phyloP scores from a whole-genome alignment of 2,888 invertebrate genomes.

The Drosophila quasianomalipes region DNA sequence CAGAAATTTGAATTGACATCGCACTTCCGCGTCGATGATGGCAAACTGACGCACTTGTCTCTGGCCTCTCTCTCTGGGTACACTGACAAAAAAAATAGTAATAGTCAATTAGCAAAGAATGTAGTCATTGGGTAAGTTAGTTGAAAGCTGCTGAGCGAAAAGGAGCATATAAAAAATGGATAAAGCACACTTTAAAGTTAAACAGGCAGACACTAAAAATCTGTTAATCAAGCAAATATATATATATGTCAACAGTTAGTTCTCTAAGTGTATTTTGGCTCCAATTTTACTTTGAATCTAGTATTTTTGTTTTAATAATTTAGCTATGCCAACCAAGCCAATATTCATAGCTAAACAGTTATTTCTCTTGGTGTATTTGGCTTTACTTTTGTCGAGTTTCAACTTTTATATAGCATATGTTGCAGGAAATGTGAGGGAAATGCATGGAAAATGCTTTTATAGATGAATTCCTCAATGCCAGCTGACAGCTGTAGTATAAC shows the following conservation, averaged over 20 bases:
- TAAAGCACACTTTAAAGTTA: background rate
- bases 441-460: slow-evolving; percentile 75
- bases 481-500: slow-evolving; percentile 72
- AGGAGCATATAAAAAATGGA: background rate
- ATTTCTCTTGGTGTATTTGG: background rate
- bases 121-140: rapidly evolving
- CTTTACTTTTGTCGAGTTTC: background rate
- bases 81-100: slow-evolving; percentile 34
- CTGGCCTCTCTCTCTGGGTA: background rate
- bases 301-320: too few relatives aligned
- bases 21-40: slow-evolving; percentile 72
- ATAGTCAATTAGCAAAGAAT: background rate
- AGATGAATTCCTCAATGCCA: slow-evolving; percentile 62
- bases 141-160: background rate
- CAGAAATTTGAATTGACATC: slow-evolving; percentile 77
- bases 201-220: background rate
- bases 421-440: slow-evolving; percentile 76
- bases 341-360: background rate
- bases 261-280: slow-evolving; percentile 19
- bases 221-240: background rate
- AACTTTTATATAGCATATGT: slow-evolving; percentile 51
- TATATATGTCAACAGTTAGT: too few relatives aligned
- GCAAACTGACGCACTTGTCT: slow-evolving; percentile 37
- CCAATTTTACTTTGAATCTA: background rate
- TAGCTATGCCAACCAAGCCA: background rate